Percentiles rank a stretch among this genome's conserved stretches.
phyloP scores from a whole-genome alignment of 2,888 invertebrate species.

The Synanthedon myopaeformis region DNA sequence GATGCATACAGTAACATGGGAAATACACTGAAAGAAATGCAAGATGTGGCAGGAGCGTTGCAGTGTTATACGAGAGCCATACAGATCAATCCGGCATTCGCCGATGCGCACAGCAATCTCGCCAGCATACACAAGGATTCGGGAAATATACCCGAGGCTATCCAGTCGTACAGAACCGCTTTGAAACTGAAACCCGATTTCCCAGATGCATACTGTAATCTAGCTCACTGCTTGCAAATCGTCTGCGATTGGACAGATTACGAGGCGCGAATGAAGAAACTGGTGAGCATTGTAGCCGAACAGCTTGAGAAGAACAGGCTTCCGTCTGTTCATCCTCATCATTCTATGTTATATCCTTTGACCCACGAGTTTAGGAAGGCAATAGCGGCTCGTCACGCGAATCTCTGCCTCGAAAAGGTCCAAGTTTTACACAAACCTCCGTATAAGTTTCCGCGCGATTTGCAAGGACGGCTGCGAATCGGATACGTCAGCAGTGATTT shows the following conservation, averaged over 20 bases:
- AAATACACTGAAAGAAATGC: slow-evolving; percentile 99
- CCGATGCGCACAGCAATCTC: slow-evolving; percentile 98
- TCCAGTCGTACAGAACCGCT: slow-evolving; percentile 96
- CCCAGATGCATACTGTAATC: slow-evolving; percentile 98
- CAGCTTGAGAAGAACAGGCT: slow-evolving; percentile 96
- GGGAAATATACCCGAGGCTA: slow-evolving; percentile 99
- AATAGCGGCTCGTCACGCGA: slow-evolving; percentile 97
- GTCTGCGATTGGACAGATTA: slow-evolving; percentile 99
- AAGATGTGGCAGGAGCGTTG: slow-evolving; percentile 95
- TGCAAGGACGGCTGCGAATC: slow-evolving; percentile 82
- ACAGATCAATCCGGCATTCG: slow-evolving; percentile 99
- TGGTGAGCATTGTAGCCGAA: slow-evolving; percentile 96
- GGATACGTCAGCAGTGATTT: slow-evolving; percentile 99
- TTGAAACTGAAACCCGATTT: slow-evolving; percentile 98
- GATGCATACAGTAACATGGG: slow-evolving; percentile 99
- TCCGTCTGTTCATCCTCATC: slow-evolving; percentile 99
- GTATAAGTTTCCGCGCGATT: slow-evolving; percentile 82
- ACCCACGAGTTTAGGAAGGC: slow-evolving; percentile 96
- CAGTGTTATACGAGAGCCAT: slow-evolving; percentile 99
- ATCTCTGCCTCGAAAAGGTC: slow-evolving; percentile 97
- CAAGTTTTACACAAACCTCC: slow-evolving; percentile 92
- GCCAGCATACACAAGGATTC: slow-evolving; percentile 99
- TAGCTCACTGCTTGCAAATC: slow-evolving; percentile 98
- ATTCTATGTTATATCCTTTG: slow-evolving; percentile 98
- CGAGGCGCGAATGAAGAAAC: slow-evolving; percentile 94